Evolutionary conservation across 1,140 invertebrate genomes (phyloP), one percentile per base, ranked within the genome.

Genomic region (Formica selysi): DNA sequence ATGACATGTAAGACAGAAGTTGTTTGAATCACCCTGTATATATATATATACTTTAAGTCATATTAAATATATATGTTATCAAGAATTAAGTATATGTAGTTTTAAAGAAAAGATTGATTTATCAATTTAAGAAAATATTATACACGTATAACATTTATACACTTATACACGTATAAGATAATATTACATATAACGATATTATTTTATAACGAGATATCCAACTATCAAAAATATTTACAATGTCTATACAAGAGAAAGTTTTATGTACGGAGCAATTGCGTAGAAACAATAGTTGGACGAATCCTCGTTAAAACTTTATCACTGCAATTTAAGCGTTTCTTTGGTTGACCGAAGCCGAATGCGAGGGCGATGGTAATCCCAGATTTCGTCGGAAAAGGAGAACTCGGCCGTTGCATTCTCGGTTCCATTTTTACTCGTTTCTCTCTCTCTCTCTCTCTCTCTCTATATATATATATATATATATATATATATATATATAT

Each of bases 351-450:
- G 54, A 74, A 44, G 36, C n/a, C n/a, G 29, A 44, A 73, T 3
- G 59, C 38, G 51, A 71, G 79, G 38, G 48, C 79, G 67, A 81
- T 81, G 79, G 79, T 73, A 83, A 83, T 83, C 79, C 68, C 16
- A 83, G 68, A 83, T 83, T 83, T 83, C 54, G 68, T 61, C 41
- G 68, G 54, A 48, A 73, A 83, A 73, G 73, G 68, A 61, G 38
- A 73, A 57, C 57, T 57, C 16, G 48, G 44, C 51, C 65, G 51
- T 61, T 32, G 79, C 51, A 61, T 83, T 83, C 54, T 48, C 79
- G 36, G 38, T 73, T 73, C 38, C 68, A 83, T 83, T 83, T 51
- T 62, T 38, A 19, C 54, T 26, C 59, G 65, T 81, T 41, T 83
- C 79, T 73, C 48, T 19, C 3, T 48, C 0, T 13, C 3, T 48